These are phyloP conservation scores for Spea hammondii DNA, from an alignment of 2,797 vertebrate species.

Conservation along the genomic window DNA sequence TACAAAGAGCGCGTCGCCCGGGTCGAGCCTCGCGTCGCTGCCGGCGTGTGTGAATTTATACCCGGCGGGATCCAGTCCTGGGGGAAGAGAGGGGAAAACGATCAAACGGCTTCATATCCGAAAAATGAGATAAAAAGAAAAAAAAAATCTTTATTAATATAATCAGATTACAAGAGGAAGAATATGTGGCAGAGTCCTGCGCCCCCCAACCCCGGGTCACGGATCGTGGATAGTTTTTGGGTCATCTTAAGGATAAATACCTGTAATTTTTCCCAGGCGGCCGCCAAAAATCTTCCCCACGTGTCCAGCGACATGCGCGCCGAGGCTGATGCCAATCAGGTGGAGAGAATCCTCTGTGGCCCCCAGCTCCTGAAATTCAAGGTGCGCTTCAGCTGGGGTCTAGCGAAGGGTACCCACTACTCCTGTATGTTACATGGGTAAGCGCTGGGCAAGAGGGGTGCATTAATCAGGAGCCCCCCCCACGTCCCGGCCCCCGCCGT, in stretches of 20 bases:
- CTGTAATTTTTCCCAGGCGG: conserved; percentile 88
- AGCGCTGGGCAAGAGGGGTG: background rate
- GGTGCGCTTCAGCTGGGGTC: background rate
- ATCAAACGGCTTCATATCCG: conserved; percentile 5
- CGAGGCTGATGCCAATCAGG: conserved; percentile 90
- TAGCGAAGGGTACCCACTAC: background rate
- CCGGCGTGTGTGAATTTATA: conserved; percentile 86
- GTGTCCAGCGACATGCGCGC: conserved; percentile 86
- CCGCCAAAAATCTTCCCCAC: conserved; percentile 86
- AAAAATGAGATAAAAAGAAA: no score
- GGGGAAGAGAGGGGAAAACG: conserved; percentile 1
- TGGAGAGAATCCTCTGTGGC: conserved; percentile 77
- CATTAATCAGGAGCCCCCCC: no score
- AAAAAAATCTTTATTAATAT: no score
- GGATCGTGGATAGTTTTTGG: no score
- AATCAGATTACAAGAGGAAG: no score
- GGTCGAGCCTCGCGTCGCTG: conserved; percentile 81
- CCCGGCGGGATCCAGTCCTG: conserved; percentile 91
- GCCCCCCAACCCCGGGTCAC: no score
- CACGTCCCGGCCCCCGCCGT: conserved; percentile 24
- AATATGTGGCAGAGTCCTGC: no score
- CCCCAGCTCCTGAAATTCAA: conserved; percentile 15
- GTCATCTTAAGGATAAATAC: conserved; percentile 60
- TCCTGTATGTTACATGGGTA: background rate
- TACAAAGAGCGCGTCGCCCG: conserved; percentile 88